Base-by-base conservation (phyloP, 2,888 invertebrate genomes). In the Blomia tropicalis region DNA sequence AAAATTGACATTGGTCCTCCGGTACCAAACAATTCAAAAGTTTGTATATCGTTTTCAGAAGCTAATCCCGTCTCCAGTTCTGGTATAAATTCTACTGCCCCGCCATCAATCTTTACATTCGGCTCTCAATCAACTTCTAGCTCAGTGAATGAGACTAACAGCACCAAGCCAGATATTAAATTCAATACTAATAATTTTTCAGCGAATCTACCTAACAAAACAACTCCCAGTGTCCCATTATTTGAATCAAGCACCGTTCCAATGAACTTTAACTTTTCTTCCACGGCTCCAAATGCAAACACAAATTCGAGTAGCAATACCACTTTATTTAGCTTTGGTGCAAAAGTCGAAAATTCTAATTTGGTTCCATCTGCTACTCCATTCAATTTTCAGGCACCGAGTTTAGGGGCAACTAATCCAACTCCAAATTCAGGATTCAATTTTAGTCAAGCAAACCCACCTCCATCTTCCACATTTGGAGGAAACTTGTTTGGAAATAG, bases 1-100 rank as follows among this genome's bases (percentile, higher is more conserved):
- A 56, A 56, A 29, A 56, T 56, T 56, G 56, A 56, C 29, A 2
- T 29, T 36, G 56, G 56, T 3, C 31, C 56, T 14, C 56, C 56
- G 5, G 14, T 56, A 2, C 56, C 7, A 27, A 47, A 11, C 22
- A 47, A 47, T 27, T 25, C 31, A 19, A 56, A 56, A 36, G n/a
- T 56, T n/a, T 29, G 14, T 2, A 56, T 56, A 14, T 29, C 14
- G 11, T 56, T 56, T 56, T 11, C 32, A n/a, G 30, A 56, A 2
- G 14, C 56, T 3, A 22, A 14, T 11, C 17, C 56, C 25, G 25
- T 30, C 25, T 29, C 56, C 3, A 29, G 30, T 14, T 30, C 56
- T 2, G 29, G 2, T 56, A 56, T 30, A 23, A 56, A 31, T 31
- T 14, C 56, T 56, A 25, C 56, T 3, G 14, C 56, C 29, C 2